These are phyloP conservation scores for Gadopsis bispinosus DNA, from an alignment of 2,797 vertebrate species.

Conservation along the genomic window DNA sequence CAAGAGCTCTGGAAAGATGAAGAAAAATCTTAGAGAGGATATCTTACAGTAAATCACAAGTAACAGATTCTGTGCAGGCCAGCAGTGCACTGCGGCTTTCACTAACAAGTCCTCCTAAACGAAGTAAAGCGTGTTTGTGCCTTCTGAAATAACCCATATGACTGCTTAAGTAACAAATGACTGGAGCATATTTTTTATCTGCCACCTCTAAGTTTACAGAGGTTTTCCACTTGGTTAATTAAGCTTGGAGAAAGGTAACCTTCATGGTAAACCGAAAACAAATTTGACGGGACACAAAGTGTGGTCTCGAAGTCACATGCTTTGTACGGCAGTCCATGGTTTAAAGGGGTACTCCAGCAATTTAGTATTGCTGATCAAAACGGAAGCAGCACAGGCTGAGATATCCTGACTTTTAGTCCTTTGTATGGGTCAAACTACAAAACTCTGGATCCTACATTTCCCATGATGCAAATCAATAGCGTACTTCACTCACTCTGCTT, in stretches of 20 bases:
- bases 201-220: not conserved
- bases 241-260: not conserved
- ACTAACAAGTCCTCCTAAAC: not conserved
- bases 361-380: not conserved
- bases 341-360: not conserved
- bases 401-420: not conserved
- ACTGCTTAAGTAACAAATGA: not conserved
- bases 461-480: not conserved
- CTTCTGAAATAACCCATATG: not conserved
- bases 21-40: conserved; percentile 16
- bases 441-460: not conserved
- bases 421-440: not conserved
- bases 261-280: not conserved
- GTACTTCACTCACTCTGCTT: not conserved
- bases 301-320: not conserved
- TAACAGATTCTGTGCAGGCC: not conserved
- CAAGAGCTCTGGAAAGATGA: conserved; percentile 89
- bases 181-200: not conserved
- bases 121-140: not conserved
- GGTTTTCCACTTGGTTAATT: not conserved
- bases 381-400: not conserved
- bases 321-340: not conserved
- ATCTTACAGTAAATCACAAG: conserved; percentile 8
- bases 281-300: not conserved
- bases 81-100: not conserved